A percentile compares a stretch with the other conserved stretches of the same genome.
Conservation (phyloP, 2,113 vertebrate genomes). For the Phalacrocorax pelagicus region DNA sequence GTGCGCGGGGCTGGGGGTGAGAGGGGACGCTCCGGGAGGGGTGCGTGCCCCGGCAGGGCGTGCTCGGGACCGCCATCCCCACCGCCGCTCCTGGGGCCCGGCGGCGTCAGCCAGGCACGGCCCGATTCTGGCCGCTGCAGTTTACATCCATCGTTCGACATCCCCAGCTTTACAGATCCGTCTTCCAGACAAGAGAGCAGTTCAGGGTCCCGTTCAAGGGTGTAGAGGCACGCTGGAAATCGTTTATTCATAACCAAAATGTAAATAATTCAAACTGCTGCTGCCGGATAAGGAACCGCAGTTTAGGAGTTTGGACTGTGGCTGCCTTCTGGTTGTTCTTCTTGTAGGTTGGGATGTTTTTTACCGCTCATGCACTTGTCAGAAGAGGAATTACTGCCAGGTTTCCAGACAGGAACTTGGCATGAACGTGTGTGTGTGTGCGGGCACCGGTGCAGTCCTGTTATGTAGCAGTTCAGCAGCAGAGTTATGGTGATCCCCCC, state of each 20-base stretch:
- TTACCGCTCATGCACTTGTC: not conserved
- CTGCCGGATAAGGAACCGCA: not conserved
- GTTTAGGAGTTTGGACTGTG: not conserved
- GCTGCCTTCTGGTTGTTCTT: not conserved
- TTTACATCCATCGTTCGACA: not conserved
- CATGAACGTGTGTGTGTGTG: fast-evolving
- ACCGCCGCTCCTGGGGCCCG: not conserved
- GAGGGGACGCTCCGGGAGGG: not conserved
- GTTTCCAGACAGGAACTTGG: not conserved
- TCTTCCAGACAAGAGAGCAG: not conserved
- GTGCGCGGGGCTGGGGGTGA: not conserved
- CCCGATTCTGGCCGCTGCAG: no score
- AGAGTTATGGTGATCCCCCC: not conserved
- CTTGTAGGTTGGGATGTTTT: not conserved
- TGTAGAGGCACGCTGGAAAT: not conserved
- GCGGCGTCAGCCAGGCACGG: not conserved
- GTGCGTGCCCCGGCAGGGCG: fast-evolving
- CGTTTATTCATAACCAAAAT: not conserved
- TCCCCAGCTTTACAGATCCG: no score
- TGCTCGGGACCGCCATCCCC: fast-evolving
- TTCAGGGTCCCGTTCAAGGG: not conserved
- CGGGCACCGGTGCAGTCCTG: fast-evolving
- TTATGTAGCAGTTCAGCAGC: not conserved
- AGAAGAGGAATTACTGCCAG: not conserved
- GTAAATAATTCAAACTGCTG: not conserved